phyloP scores from a whole-genome alignment of 2,888 invertebrate species.

The Trachelus troglodyta region DNA sequence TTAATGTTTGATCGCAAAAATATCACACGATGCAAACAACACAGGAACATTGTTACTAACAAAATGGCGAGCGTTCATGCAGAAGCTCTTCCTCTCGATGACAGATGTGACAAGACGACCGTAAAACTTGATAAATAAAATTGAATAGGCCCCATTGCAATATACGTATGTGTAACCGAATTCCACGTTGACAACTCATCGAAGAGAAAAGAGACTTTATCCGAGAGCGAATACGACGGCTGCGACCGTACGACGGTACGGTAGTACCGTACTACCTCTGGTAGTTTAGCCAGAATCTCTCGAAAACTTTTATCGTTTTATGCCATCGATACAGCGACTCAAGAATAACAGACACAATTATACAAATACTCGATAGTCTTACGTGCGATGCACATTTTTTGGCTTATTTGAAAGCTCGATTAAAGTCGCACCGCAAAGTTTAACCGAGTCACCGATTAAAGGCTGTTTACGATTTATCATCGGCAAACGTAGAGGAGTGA shows the following conservation, averaged over 20 bases:
- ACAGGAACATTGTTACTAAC: not conserved
- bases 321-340: not conserved
- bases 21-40: not conserved
- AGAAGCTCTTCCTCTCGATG: not conserved
- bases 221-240: not conserved
- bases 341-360: conserved; percentile 58
- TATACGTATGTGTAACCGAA: not conserved
- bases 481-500: not conserved
- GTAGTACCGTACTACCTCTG: not conserved
- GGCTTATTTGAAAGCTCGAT: not conserved
- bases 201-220: not conserved
- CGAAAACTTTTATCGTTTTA: not conserved
- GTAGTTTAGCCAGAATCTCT: not conserved
- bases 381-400: not conserved
- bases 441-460: not conserved
- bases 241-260: not conserved
- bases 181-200: not conserved
- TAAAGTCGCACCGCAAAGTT: not conserved
- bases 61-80: not conserved
- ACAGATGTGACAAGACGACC: not conserved
- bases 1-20: not conserved
- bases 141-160: not conserved
- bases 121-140: not conserved
- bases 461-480: not conserved
- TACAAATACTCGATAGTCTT: conserved; percentile 36